phyloP scores from a whole-genome alignment of 2,797 vertebrate species.

The Galago senegalensis region DNA sequence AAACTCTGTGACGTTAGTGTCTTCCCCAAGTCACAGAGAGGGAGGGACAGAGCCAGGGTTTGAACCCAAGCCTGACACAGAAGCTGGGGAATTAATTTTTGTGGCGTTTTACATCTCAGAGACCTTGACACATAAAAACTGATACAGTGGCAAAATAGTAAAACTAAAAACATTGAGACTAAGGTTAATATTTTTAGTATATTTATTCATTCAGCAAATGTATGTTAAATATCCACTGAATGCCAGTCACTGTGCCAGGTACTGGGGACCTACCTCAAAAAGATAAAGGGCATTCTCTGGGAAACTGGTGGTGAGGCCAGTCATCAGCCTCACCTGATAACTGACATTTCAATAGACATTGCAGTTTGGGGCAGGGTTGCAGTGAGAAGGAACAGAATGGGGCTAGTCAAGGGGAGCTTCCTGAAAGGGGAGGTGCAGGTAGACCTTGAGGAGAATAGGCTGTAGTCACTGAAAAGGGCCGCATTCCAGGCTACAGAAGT shows the following conservation, averaged over 20 bases:
- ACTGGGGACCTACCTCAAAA: background rate
- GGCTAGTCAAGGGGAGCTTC: background rate
- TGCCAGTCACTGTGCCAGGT: background rate
- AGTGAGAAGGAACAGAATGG: background rate
- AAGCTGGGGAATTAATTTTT: background rate
- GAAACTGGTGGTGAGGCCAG: background rate
- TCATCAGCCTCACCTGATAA: background rate
- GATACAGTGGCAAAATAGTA: background rate
- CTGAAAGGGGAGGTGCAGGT: background rate
- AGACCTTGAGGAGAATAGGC: background rate
- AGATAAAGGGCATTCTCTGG: background rate
- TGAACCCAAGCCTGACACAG: background rate
- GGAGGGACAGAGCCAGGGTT: background rate
- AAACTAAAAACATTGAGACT: background rate
- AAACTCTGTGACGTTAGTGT: background rate
- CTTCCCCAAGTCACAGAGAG: background rate
- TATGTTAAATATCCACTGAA: background rate
- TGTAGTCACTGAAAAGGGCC: background rate
- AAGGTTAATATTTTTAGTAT: background rate
- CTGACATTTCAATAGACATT: background rate
- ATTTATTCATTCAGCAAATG: background rate
- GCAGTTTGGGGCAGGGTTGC: background rate
- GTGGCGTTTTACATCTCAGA: background rate
- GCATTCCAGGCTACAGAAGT: background rate
- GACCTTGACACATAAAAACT: background rate